Percentiles rank a stretch among this genome's conserved stretches.
These are phyloP conservation scores for Odontothrips loti DNA, from an alignment of 2,888 invertebrate genomes.

Conservation along the genomic window DNA sequence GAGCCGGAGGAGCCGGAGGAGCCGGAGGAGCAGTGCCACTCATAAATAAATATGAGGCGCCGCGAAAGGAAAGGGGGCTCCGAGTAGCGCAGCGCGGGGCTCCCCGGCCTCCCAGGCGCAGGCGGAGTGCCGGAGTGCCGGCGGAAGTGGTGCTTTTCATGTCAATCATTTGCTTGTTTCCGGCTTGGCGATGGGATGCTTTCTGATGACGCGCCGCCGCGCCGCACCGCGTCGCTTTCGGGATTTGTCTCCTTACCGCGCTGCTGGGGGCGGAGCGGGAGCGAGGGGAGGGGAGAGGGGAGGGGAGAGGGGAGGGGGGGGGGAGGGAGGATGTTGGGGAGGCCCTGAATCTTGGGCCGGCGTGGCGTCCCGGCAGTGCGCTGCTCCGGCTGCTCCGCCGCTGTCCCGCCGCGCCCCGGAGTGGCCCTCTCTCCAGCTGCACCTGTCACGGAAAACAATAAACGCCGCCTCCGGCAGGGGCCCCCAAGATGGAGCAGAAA, in stretches of 20 bases:
- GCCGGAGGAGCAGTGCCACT: neutral
- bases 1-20: too few species aligned
- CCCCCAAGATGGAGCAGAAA: neutral
- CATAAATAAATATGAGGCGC: slow-evolving; percentile 22
- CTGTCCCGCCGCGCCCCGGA: too few species aligned
- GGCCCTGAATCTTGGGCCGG: neutral
- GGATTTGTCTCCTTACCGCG: slow-evolving; percentile 6
- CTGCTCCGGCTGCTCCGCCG: too few species aligned
- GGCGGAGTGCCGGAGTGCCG: too few species aligned
- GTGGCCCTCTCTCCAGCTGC: neutral
- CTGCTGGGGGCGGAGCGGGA: too few species aligned
- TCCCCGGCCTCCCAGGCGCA: neutral
- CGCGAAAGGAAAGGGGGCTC: neutral
- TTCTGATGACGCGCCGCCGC: neutral
- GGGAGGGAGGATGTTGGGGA: neutral
- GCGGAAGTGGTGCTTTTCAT: slow-evolving; percentile 18
- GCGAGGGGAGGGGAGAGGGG: too few species aligned
- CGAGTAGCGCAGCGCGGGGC: neutral
- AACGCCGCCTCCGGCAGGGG: neutral
- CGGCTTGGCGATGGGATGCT: neutral
- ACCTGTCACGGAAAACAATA: slow-evolving; percentile 6
- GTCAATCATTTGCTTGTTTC: slow-evolving; percentile 26
- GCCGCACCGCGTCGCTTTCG: neutral
- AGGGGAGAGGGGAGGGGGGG: too few species aligned
- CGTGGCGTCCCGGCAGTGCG: too few species aligned